A percentile compares a stretch with the other conserved stretches of the same genome.
Evolutionary conservation across 2,888 invertebrate species (phyloP).

Genomic region (Buathra laborator): DNA sequence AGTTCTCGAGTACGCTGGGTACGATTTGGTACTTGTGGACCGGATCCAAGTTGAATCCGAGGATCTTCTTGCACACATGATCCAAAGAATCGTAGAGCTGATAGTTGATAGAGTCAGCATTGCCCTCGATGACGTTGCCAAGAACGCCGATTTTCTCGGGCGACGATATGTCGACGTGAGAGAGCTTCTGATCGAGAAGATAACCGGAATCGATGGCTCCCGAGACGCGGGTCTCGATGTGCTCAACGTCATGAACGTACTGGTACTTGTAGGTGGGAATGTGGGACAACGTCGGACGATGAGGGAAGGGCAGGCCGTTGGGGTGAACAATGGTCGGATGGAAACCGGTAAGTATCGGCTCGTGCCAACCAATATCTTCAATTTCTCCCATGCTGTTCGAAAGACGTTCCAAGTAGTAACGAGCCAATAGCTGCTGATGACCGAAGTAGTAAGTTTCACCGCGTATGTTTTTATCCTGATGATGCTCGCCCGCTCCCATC

Average conservation of each 20-base stretch:
- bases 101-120: slow-evolving; percentile 84
- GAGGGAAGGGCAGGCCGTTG: slow-evolving; percentile 87
- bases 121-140: slow-evolving; percentile 86
- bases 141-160: slow-evolving; percentile 86
- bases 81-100: slow-evolving; percentile 87
- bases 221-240: slow-evolving; percentile 76
- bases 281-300: slow-evolving; percentile 68
- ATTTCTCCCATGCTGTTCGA: slow-evolving; percentile 88
- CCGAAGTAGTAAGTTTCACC: slow-evolving; percentile 89
- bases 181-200: slow-evolving; percentile 60
- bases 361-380: slow-evolving; percentile 87
- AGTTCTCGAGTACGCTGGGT: slow-evolving; percentile 88
- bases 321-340: slow-evolving; percentile 88
- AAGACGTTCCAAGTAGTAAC: slow-evolving; percentile 90
- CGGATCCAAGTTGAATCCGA: slow-evolving; percentile 81
- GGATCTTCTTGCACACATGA: slow-evolving; percentile 85
- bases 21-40: slow-evolving; percentile 82
- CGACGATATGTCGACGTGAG: slow-evolving; percentile 73
- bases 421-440: slow-evolving; percentile 89
- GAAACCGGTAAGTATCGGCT: slow-evolving; percentile 86
- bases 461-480: slow-evolving; percentile 86
- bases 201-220: slow-evolving; percentile 78
- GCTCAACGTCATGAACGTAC: slow-evolving; percentile 72
- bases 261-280: slow-evolving; percentile 74
- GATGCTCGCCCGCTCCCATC: slow-evolving; percentile 87